Evolutionary conservation across 2,113 vertebrate species (phyloP).

Genomic region (Ciconia maguari): DNA sequence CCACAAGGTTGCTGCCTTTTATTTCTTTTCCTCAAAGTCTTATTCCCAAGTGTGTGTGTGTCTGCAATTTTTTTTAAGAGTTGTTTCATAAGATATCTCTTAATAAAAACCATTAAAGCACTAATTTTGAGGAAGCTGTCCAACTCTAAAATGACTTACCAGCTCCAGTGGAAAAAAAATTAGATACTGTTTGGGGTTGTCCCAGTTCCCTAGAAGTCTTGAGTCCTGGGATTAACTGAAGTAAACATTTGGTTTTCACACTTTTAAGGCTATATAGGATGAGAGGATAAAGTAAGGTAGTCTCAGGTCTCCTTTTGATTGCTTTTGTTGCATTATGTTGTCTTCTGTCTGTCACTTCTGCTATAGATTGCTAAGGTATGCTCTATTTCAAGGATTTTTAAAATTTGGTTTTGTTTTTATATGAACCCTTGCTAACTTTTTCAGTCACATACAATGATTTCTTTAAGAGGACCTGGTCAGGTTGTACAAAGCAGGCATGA

Average conservation of each 20-base stretch:
- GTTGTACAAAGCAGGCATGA: not conserved
- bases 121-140: not conserved
- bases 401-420: not conserved
- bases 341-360: not conserved
- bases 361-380: not conserved
- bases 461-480: not conserved
- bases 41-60: not conserved
- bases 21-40: not conserved
- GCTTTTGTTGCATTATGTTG: not conserved
- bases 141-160: not conserved
- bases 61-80: rapidly evolving
- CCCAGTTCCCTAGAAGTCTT: not conserved
- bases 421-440: not conserved
- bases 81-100: not conserved
- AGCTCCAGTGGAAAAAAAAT: not conserved
- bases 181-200: not conserved
- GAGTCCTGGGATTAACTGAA: not conserved
- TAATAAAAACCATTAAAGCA: not conserved
- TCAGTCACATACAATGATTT: not conserved
- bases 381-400: not conserved
- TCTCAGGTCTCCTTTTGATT: not conserved
- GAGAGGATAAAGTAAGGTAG: not conserved
- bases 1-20: not conserved
- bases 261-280: not conserved
- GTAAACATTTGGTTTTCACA: not conserved